Percentiles rank a stretch among this genome's conserved stretches.
Conservation (phyloP, 35 echinoderm and acorn worm genomes). For the Strongylocentrotus purpuratus region DNA sequence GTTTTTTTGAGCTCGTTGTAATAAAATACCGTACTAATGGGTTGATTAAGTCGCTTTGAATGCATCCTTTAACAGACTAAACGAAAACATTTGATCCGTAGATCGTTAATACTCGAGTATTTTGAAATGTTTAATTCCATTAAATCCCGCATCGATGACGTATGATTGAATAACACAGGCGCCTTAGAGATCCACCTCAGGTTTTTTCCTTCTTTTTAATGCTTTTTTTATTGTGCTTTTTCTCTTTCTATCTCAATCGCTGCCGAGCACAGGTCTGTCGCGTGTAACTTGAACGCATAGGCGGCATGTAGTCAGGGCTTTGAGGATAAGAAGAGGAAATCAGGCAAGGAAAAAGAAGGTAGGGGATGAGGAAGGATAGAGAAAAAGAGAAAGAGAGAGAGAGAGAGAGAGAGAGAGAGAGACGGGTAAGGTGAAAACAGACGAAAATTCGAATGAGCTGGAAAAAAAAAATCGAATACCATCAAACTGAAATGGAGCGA, state of each 20-base stretch:
- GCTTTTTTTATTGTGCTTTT: not conserved
- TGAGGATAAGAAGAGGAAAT: not conserved
- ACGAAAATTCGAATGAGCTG: conserved; percentile 46
- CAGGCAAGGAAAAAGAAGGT: not conserved
- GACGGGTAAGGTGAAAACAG: conserved; percentile 7
- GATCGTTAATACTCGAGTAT: conserved; percentile 44
- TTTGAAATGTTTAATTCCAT: conserved; percentile 45
- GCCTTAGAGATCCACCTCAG: not conserved
- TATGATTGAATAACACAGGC: conserved; percentile 42
- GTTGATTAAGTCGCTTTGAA: not conserved
- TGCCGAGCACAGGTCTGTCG: not conserved
- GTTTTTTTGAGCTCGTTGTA: not conserved
- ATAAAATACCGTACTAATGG: not conserved
- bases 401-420: not conserved
- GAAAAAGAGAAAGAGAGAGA: not conserved
- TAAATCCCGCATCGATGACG: conserved; percentile 34
- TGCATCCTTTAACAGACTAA: conserved; percentile 21
- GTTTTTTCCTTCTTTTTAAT: not conserved
- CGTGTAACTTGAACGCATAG: not conserved
- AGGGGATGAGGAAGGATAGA: not conserved
- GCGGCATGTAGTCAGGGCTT: not conserved
- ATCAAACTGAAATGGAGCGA: conserved; percentile 55
- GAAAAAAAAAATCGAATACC: conserved; percentile 52
- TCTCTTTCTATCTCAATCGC: not conserved
- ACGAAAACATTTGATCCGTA: conserved; percentile 51